phyloP scores from a whole-genome alignment of 1,140 invertebrate species.

The Eueides isabella region DNA sequence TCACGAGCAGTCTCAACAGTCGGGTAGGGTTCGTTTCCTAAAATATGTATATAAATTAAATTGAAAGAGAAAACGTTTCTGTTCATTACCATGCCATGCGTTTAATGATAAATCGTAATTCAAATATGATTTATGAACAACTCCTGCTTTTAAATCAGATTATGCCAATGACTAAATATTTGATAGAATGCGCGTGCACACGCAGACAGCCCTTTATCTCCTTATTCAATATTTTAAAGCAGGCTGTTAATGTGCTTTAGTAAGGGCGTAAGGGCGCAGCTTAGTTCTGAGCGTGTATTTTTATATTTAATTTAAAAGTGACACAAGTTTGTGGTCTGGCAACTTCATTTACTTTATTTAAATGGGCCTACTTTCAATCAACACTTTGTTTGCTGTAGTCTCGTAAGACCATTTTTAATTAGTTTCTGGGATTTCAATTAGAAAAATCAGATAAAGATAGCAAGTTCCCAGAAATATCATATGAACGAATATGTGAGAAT shows the following conservation, averaged over 20 bases:
- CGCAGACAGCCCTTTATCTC: background rate
- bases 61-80: slow-evolving; percentile 52
- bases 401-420: background rate
- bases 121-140: too few species aligned
- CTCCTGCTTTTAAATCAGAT: too few species aligned
- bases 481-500: background rate
- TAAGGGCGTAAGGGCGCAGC: background rate
- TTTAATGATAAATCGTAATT: background rate
- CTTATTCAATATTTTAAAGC: background rate
- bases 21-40: slow-evolving; percentile 23
- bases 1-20: slow-evolving; percentile 50
- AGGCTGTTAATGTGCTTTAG: background rate
- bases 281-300: too few species aligned
- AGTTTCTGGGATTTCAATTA: background rate
- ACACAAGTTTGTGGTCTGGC: too few species aligned
- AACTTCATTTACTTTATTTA: too few species aligned
- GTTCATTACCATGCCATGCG: background rate
- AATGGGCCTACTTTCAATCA: too few species aligned
- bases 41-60: slow-evolving; percentile 44
- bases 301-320: too few species aligned
- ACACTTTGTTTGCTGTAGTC: too few species aligned
- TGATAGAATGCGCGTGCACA: background rate
- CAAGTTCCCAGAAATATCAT: too few species aligned
- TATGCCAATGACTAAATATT: background rate
- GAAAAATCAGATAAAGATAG: background rate